Evolutionary conservation across 1,140 invertebrate species (phyloP).

Genomic region (Brachionus paranguensis): DNA sequence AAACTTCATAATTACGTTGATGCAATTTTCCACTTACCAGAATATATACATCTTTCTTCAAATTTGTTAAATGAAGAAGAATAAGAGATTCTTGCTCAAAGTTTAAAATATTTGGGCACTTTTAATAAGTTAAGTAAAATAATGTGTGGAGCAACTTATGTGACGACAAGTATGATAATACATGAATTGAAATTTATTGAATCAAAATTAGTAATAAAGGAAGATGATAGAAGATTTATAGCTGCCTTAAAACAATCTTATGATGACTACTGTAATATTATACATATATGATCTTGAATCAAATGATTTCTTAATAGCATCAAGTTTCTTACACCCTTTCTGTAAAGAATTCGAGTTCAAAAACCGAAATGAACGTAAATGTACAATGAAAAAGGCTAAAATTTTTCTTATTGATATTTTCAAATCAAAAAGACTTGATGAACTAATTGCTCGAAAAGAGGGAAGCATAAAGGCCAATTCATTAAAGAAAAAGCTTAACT

Average conservation of each 20-base stretch:
- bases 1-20: not conserved
- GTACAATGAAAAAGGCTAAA: not conserved
- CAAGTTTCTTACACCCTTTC: not conserved
- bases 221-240: not conserved
- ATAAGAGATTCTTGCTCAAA: not conserved
- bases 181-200: too few species aligned
- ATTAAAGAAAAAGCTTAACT: not conserved
- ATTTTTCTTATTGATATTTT: not conserved
- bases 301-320: not conserved
- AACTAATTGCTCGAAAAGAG: not conserved
- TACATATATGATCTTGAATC: not conserved
- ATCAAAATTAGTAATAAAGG: too few species aligned
- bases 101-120: not conserved
- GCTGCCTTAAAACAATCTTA: not conserved
- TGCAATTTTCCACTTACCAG: not conserved
- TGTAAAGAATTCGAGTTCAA: not conserved
- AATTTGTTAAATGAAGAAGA: not conserved
- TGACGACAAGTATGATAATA: too few species aligned
- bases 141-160: too few species aligned
- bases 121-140: too few species aligned
- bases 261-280: not conserved
- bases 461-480: not conserved
- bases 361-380: not conserved
- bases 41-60: not conserved
- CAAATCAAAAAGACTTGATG: not conserved